Evolutionary conservation across 2,797 vertebrate genomes (phyloP).

Genomic region (Darevskia nairensis): DNA sequence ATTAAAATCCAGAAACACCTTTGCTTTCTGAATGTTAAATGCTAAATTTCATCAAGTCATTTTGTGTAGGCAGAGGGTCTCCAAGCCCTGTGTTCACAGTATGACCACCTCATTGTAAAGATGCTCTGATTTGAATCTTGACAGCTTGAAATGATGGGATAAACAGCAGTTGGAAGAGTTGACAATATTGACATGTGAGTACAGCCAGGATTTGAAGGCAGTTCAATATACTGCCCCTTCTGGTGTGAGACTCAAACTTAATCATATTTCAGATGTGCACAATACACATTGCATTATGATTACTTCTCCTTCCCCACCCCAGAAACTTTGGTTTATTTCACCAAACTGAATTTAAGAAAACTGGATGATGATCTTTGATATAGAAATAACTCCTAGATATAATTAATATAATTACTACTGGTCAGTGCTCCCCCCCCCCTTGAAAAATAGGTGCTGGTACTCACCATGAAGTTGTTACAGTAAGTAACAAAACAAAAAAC

Average conservation of each 20-base stretch:
- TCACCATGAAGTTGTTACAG: too few relatives aligned
- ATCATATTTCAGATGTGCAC: background rate
- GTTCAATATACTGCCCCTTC: background rate
- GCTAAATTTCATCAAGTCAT: background rate
- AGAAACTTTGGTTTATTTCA: background rate
- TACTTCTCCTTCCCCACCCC: too few relatives aligned
- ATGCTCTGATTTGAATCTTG: background rate
- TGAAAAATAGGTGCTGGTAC: too few relatives aligned
- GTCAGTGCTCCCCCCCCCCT: too few relatives aligned
- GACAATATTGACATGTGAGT: background rate
- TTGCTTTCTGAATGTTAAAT: background rate
- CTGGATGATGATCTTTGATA: too few relatives aligned
- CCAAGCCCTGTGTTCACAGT: background rate
- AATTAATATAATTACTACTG: background rate
- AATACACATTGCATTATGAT: background rate
- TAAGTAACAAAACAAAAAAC: too few relatives aligned
- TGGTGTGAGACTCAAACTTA: background rate
- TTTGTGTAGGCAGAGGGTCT: background rate
- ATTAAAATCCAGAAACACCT: background rate
- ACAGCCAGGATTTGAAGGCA: background rate
- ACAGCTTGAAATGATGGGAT: background rate
- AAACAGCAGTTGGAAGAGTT: background rate
- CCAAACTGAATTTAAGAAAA: background rate
- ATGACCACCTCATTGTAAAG: constrained; percentile 6
- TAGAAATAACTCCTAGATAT: background rate